Base-by-base conservation (phyloP, 2,888 invertebrate genomes). In the Tinea pellionella region DNA sequence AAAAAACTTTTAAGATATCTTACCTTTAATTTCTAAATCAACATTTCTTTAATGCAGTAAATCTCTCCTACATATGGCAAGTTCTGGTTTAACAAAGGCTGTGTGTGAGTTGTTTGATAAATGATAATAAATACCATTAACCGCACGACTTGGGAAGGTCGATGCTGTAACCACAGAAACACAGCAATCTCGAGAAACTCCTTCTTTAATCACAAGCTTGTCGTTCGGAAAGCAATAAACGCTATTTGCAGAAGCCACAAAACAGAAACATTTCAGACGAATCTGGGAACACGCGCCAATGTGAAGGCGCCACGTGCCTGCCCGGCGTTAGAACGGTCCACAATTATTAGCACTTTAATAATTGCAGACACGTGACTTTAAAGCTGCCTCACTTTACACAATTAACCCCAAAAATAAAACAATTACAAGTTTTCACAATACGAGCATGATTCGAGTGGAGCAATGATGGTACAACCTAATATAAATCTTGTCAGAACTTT, bases 241-340 rank as follows among this genome's bases (percentile, higher is more conserved):
- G 68, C 70, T 78, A 78, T 77, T 78, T 76, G 73, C 73, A 74
- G 81, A 79, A 79, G 77, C 79, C 77, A 69, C 77, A 77, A 70
- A 75, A 75, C 70, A 69, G 68, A 65, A 66, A 67, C 67, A 65
- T 67, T 65, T 67, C 59, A 51, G 53, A 32, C 16, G 51, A 56
- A 67, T 70, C 61, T 63, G 64, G 63, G 64, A 67, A 65, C 70
- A 66, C 65, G 63, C 63, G 63, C 63, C 63, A 15, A 57, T 32
- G 19, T 32, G 57, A 29, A 15, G 63, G 63, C 63, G 69, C 69
- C 73, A 67, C 70, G 71, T 69, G 70, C 67, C 66, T 58, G 62
- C 64, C 67, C 62, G 15, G 11, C 13, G 29, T 32, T 16, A 12
- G 16, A 57, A 57, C 13, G 15, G 62, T 62, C 60, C 62, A 56